Base-by-base conservation (phyloP, 2,797 vertebrate species). In the Steatocranus sp. region DNA sequence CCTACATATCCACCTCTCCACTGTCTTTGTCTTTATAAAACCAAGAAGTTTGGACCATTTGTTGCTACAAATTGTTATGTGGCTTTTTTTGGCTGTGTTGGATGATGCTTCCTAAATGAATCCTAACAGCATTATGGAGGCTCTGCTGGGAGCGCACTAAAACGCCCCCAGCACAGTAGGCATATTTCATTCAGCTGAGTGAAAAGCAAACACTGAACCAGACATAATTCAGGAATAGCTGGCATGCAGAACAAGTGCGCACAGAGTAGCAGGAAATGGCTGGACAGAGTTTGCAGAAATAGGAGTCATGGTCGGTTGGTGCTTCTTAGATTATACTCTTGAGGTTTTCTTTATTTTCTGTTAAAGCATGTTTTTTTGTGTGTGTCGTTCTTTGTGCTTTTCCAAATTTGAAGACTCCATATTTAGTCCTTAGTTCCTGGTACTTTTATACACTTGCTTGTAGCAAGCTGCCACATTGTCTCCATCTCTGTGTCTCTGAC, bases 161-260 rank as follows among this genome's bases (percentile, higher is more conserved):
- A 83, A 76, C 4, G 2, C 80, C 76, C 66, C 54, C 50, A 49
- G n/a, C 17, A 1, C 58, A 46, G 76, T 15, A 5, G n/a, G 80
- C 75, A 83, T 75, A 87, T 87, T 87, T 86, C 38, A 85, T 84
- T 83, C 54, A 61, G 43, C 5, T 66, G 11, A 50, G 36, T 63
- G 27, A 78, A 81, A 86, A 84, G 81, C 73, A 81, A 80, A 80
- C 20, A 38, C 36, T 56, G 58, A 84, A 56, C 30, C 61, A 84
- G 58, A 74, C 25, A 50, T 76, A 38, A 78, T 80, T 86, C 34
- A 74, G 76, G 78, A 74, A 83, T 11, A 54, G 32, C 53, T 84
- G 80, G 11, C 15, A 75, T 76, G 6, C 10, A 51, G 23, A 70
- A 75, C 10, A 11, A 54, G 5, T 46, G n/a, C 5, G 34, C 12